Conservation (phyloP, 2,888 invertebrate genomes). For the Lasiommata megera region DNA sequence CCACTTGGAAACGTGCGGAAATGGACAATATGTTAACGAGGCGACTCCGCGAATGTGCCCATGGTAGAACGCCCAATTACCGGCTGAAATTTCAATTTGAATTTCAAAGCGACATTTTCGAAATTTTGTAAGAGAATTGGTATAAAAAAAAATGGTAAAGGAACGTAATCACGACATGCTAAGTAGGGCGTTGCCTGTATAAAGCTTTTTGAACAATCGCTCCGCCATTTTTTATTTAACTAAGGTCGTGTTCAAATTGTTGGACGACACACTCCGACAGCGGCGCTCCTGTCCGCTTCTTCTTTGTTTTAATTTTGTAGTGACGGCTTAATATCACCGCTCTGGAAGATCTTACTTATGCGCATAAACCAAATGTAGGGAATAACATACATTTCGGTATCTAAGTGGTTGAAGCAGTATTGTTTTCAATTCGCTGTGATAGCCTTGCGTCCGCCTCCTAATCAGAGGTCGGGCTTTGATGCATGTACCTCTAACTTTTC, state of each 20-base stretch:
- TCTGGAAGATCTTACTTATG: no score
- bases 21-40: conserved; percentile 6
- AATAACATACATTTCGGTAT: no score
- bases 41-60: background rate
- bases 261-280: background rate
- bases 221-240: conserved; percentile 9
- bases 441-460: no score
- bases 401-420: no score
- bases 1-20: background rate
- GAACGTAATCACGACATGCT: conserved; percentile 16
- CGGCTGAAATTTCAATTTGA: conserved; percentile 16
- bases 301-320: background rate
- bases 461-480: no score
- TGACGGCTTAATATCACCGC: no score
- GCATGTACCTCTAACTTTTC: no score
- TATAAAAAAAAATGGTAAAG: conserved; percentile 8
- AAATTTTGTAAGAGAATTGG: conserved; percentile 16
- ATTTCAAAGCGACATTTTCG: conserved; percentile 18
- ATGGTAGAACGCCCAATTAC: conserved; percentile 7
- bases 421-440: no score
- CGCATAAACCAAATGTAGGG: no score
- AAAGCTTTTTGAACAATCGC: conserved; percentile 15
- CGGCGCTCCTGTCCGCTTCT: background rate
- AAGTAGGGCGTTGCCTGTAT: conserved; percentile 9
- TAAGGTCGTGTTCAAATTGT: background rate